Conservation (phyloP, 2,113 vertebrate species). For the Aythya baeri region DNA sequence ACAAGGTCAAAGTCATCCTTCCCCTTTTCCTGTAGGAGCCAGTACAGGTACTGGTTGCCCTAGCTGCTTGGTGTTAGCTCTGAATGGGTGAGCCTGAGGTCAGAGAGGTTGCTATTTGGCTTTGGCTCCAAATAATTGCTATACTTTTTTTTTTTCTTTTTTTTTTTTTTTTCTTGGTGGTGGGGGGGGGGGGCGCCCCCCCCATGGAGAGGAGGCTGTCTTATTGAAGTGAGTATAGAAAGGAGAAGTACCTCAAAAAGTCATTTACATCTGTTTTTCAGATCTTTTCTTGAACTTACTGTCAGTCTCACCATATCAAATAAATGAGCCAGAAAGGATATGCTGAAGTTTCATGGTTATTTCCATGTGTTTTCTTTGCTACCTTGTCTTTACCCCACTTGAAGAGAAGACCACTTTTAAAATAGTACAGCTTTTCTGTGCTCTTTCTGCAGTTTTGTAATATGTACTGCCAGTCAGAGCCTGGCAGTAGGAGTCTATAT, state of each 20-base stretch:
- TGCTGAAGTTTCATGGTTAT: neutral
- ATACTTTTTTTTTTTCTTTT: neutral
- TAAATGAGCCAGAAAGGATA: no score
- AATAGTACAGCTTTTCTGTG: neutral
- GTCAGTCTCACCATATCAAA: neutral
- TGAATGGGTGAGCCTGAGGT: neutral
- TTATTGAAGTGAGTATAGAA: neutral
- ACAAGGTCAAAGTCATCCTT: neutral
- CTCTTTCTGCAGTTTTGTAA: neutral
- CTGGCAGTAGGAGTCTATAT: neutral
- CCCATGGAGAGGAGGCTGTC: no score
- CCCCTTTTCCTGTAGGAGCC: neutral
- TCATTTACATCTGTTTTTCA: neutral
- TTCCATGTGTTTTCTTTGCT: neutral
- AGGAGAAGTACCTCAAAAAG: neutral
- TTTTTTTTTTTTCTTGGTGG: no score
- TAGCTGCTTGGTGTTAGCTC: neutral
- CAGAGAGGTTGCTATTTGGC: neutral
- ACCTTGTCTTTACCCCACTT: neutral
- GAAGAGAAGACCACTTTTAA: neutral
- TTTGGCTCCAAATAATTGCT: neutral
- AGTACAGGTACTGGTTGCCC: neutral
- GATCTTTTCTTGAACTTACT: neutral
- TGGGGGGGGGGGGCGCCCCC: no score
- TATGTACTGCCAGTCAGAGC: neutral